Evolutionary conservation across 2,113 vertebrate genomes (phyloP).

Genomic region (Toxotes jaculatrix): DNA sequence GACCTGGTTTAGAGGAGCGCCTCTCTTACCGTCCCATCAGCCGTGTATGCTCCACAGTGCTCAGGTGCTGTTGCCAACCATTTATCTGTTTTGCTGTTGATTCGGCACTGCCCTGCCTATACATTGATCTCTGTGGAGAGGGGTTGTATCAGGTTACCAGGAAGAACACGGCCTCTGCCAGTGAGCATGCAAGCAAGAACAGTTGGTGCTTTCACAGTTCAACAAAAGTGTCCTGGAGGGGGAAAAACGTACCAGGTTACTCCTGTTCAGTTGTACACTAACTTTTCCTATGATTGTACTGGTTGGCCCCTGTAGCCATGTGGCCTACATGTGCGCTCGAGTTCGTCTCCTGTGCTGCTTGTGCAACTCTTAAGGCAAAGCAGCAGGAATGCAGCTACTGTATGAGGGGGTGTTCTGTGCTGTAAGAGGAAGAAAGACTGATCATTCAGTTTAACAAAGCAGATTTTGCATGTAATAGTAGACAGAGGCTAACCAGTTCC

Average conservation of each 20-base stretch:
- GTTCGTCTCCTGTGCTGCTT: conserved; percentile 32
- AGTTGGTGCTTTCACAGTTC: conserved; percentile 47
- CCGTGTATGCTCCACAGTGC: not conserved
- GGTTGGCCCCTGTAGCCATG: conserved; percentile 24
- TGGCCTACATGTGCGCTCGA: conserved; percentile 15
- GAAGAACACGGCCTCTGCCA: not conserved
- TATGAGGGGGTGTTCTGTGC: not conserved
- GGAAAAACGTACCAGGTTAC: conserved; percentile 12
- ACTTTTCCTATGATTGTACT: conserved; percentile 7
- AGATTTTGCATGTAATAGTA: conserved; percentile 18
- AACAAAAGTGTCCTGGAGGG: conserved; percentile 42
- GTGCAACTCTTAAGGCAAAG: conserved; percentile 17
- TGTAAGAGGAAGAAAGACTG: conserved; percentile 16
- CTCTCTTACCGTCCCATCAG: conserved; percentile 40
- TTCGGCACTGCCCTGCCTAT: conserved; percentile 27
- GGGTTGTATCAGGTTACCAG: conserved; percentile 51
- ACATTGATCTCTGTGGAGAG: conserved; percentile 16
- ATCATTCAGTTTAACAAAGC: not conserved
- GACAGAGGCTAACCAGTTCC: not conserved
- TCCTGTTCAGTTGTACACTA: conserved; percentile 21
- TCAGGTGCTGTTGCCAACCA: conserved; percentile 48
- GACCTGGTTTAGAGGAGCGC: conserved; percentile 72
- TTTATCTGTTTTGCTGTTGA: conserved; percentile 21
- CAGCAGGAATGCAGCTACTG: conserved; percentile 23
- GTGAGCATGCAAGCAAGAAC: conserved; percentile 30